Base-by-base conservation (phyloP, 2,888 invertebrate genomes). In the Ectemnius continuus region DNA sequence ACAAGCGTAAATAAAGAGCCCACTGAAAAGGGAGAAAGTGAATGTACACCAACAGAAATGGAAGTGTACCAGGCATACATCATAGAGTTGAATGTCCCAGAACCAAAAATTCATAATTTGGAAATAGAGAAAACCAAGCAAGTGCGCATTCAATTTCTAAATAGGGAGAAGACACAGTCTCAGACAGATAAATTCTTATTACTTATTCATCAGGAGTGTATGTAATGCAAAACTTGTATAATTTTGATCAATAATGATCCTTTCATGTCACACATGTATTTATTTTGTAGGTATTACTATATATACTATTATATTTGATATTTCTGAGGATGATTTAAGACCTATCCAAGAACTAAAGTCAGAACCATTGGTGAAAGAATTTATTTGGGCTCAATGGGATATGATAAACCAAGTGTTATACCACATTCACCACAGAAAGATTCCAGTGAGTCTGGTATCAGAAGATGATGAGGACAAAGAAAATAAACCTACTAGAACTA, bases 321-420 rank as follows among this genome's bases (percentile, higher is more conserved):
- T 69, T 16, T 77, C 72, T 6, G 69, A 72, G 36, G 67, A 67
- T n/a, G 76, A 83, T 2, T 67, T 82, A n/a, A 68, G 75, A 62
- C 59, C 67, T n/a, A 73, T 89, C 61, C 81, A 75, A 58, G 87
- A 88, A 63, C 80, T 92, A 48, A 88, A 88, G 69, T 84, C 88
- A 3, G 93, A 93, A 79, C 87, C 88, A 1, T 85, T 93, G 36
- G 95, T 96, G 1, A 94, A 94, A 86, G 94, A 93, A 58, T 97
- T 96, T 86, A 94, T 95, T 48, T 97, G 97, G 97, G 96, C 96
- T 0, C 97, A 97, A 85, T 97, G 97, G 97, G 96, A 97, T 88
- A 93, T 95, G 73, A 91, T 92, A 13, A 94, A 95, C 91, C 94
- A 97, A 92, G 95, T 96, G 13, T 91, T 97, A 0, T 97, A 96